Conservation (phyloP, 2,797 vertebrate genomes). For the Gouania willdenowi region DNA sequence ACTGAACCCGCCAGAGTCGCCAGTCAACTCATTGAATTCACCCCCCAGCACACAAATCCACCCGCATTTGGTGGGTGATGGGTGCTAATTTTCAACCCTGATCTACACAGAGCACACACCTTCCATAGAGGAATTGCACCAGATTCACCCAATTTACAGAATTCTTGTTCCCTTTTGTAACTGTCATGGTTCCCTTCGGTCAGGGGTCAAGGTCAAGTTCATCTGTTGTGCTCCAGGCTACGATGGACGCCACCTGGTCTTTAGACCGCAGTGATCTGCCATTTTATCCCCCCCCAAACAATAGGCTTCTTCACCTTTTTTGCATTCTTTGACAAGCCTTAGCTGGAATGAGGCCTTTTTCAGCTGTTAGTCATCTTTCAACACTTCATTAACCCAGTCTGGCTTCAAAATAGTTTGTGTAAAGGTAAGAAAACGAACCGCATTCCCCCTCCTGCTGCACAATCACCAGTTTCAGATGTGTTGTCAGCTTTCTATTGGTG, state of each 20-base stretch:
- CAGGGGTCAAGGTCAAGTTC: constrained; percentile 50
- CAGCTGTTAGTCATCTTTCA: constrained; percentile 22
- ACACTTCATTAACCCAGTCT: constrained; percentile 4
- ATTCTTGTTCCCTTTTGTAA: constrained; percentile 57
- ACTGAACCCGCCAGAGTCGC: too few species aligned
- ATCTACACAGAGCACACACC: constrained; percentile 15
- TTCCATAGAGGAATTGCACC: constrained; percentile 18
- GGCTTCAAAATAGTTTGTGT: neutral
- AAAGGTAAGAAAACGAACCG: neutral
- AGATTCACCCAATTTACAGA: constrained; percentile 23
- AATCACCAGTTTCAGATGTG: constrained; percentile 15
- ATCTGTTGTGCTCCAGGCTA: constrained; percentile 37
- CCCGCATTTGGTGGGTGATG: too few species aligned
- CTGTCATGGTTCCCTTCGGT: constrained; percentile 30
- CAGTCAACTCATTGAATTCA: too few species aligned
- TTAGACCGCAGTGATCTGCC: constrained; percentile 13
- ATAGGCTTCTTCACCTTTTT: constrained; percentile 10
- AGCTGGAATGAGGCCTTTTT: constrained; percentile 2
- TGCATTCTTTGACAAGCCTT: constrained; percentile 26
- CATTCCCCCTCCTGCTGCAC: neutral
- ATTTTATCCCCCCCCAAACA: constrained; percentile 18
- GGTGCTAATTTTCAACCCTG: constrained; percentile 10
- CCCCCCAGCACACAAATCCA: too few species aligned
- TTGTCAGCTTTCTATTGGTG: constrained; percentile 2
- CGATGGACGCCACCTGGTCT: constrained; percentile 31